phyloP scores from a whole-genome alignment of 2,797 vertebrate genomes.

The Hypotaenidia okinawae region DNA sequence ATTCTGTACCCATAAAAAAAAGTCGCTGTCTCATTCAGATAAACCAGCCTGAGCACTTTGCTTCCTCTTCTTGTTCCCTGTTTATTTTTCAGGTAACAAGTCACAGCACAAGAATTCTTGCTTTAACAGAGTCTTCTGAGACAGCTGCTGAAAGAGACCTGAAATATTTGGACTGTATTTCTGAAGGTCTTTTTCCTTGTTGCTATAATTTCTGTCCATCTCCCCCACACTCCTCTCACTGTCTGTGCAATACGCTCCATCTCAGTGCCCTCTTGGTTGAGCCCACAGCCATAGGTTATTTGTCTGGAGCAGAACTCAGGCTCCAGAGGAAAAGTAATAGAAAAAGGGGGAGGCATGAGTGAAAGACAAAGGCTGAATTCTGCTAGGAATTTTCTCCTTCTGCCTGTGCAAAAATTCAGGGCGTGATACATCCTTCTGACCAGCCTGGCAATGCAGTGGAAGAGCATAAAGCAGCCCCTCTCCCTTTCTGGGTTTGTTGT shows the following conservation, averaged over 20 bases:
- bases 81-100: constrained; percentile 43
- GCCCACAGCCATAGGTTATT: not conserved
- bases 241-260: not conserved
- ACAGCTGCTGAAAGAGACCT: not conserved
- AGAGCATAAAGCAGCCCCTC: not conserved
- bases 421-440: not conserved
- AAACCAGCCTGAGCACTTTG: not conserved
- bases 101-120: not conserved
- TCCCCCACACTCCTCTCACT: not conserved
- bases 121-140: constrained; percentile 7
- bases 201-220: not conserved
- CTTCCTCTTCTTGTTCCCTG: not conserved
- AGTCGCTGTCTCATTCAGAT: not conserved
- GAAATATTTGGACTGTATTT: not conserved
- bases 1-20: not conserved
- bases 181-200: not conserved
- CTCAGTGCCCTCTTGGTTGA: not conserved
- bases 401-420: not conserved
- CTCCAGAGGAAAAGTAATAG: not conserved
- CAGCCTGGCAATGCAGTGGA: not conserved
- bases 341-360: not conserved
- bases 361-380: not conserved
- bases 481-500: not conserved
- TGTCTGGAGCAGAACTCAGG: not conserved
- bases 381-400: not conserved